Conservation (phyloP, 2,888 invertebrate species). For the Synergus gifuensis region DNA sequence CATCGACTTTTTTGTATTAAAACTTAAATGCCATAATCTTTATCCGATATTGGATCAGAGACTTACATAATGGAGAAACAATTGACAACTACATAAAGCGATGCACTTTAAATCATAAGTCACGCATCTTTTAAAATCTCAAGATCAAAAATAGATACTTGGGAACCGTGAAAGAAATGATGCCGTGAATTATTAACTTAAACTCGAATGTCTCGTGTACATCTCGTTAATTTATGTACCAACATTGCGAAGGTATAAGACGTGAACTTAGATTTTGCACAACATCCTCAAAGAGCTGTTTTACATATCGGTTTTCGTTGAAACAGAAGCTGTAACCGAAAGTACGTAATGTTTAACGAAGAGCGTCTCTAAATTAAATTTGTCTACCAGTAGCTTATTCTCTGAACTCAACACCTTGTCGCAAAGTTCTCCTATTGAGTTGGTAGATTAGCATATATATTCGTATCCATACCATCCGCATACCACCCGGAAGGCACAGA, state of each 20-base stretch:
- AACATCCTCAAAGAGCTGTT: conserved; percentile 9
- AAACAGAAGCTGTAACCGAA: conserved; percentile 6
- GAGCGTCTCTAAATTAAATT: conserved; percentile 36
- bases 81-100: no score
- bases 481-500: conserved; percentile 25
- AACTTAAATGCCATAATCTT: not conserved
- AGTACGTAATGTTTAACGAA: conserved; percentile 29
- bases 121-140: no score
- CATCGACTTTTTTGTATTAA: not conserved
- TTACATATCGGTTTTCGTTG: conserved; percentile 23
- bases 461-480: conserved; percentile 23
- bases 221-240: no score
- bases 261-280: not conserved
- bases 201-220: no score
- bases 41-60: not conserved
- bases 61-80: no score
- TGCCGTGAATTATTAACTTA: no score
- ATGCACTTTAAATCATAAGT: no score
- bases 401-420: conserved; percentile 39
- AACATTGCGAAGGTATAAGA: no score
- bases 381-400: conserved; percentile 28
- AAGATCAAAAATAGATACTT: no score
- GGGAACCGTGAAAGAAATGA: no score
- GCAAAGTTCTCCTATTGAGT: conserved; percentile 37
- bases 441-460: conserved; percentile 45